phyloP scores from a whole-genome alignment of 2,797 vertebrate genomes.

The Amblyopsis hoosieri region DNA sequence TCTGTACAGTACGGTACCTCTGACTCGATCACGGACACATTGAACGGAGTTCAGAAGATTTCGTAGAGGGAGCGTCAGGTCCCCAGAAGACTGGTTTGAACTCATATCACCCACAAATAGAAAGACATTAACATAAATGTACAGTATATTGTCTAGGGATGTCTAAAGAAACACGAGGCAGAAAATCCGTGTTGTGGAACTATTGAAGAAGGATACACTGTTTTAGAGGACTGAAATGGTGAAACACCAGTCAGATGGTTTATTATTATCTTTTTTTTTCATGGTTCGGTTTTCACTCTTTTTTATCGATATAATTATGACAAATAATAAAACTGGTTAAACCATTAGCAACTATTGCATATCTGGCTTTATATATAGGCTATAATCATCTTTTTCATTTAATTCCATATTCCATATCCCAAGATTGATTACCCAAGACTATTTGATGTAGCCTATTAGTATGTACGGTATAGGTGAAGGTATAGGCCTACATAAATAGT shows the following conservation, averaged over 20 bases:
- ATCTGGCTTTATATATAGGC: too few relatives aligned
- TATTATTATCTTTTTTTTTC: neutral
- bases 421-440: too few relatives aligned
- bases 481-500: too few relatives aligned
- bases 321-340: too few relatives aligned
- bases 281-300: too few relatives aligned
- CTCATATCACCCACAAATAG: conserved; percentile 55
- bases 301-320: too few relatives aligned
- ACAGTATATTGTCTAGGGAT: neutral
- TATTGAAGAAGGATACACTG: conserved; percentile 13
- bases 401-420: too few relatives aligned
- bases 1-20: conserved; percentile 58
- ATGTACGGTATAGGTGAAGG: too few relatives aligned
- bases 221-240: neutral
- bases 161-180: neutral
- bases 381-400: too few relatives aligned
- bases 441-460: too few relatives aligned
- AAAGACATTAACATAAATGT: conserved; percentile 1
- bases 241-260: neutral
- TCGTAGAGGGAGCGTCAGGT: conserved; percentile 57
- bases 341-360: too few relatives aligned
- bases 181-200: conserved; percentile 58
- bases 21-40: conserved; percentile 69
- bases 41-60: conserved; percentile 72
- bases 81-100: conserved; percentile 39